Evolutionary conservation across 1,140 invertebrate species (phyloP).

Genomic region (Bombus turneri): DNA sequence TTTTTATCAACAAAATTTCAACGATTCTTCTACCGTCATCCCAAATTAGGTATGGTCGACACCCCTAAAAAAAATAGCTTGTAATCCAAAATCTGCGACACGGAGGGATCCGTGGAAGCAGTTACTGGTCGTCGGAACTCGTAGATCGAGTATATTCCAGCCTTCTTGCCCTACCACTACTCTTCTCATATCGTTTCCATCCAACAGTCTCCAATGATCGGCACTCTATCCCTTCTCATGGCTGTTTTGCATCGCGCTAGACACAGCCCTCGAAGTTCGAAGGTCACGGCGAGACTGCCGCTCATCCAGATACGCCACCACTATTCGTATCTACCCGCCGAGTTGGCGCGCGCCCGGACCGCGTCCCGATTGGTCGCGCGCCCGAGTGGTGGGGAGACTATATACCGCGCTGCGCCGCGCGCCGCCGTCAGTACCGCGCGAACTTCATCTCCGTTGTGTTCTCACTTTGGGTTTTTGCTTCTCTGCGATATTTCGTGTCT

Average conservation of each 20-base stretch:
- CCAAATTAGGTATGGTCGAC: neutral
- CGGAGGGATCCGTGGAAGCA: neutral
- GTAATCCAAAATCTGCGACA: neutral
- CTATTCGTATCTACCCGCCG: slow-evolving; percentile 53
- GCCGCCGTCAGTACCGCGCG: slow-evolving; percentile 67
- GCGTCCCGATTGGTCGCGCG: neutral
- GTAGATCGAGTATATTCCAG: slow-evolving; percentile 25
- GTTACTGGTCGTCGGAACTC: slow-evolving; percentile 35
- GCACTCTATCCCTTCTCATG: slow-evolving; percentile 60
- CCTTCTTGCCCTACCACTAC: slow-evolving; percentile 59
- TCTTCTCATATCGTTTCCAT: slow-evolving; percentile 10
- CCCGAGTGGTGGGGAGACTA: slow-evolving; percentile 44
- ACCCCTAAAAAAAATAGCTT: neutral
- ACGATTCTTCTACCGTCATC: neutral
- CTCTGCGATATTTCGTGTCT: neutral
- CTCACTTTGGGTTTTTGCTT: neutral
- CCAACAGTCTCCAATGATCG: slow-evolving; percentile 61
- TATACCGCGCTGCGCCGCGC: slow-evolving; percentile 58
- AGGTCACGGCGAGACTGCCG: slow-evolving; percentile 71
- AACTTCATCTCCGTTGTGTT: neutral
- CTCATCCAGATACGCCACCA: neutral
- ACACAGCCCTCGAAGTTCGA: slow-evolving; percentile 73
- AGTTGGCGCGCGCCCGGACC: slow-evolving; percentile 17
- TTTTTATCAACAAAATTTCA: too few relatives aligned
- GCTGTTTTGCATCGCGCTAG: slow-evolving; percentile 24